These are phyloP conservation scores for Bos javanicus DNA, from an alignment of 2,113 vertebrate genomes.

Conservation along the genomic window DNA sequence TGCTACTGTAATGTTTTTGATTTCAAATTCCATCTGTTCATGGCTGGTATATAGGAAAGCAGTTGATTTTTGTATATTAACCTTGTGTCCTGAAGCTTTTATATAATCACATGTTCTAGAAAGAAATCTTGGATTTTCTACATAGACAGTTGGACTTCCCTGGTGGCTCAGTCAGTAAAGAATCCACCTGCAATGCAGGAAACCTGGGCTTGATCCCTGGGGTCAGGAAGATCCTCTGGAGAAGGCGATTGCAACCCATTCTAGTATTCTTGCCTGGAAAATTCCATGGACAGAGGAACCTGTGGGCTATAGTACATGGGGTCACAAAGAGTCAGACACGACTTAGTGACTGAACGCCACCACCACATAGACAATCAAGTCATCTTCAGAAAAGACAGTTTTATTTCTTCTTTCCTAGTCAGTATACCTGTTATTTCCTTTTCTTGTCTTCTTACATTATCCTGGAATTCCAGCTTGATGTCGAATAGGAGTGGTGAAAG, in stretches of 20 bases:
- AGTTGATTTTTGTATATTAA: background rate
- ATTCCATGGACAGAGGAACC: background rate
- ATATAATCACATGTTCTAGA: background rate
- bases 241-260: background rate
- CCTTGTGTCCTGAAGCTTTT: background rate
- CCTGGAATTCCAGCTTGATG: background rate
- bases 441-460: background rate
- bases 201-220: background rate
- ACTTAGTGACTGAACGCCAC: background rate
- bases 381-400: background rate
- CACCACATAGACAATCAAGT: background rate
- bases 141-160: background rate
- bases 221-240: background rate
- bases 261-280: background rate
- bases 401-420: background rate
- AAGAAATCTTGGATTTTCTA: background rate
- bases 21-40: background rate
- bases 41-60: background rate
- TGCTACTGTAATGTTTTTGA: background rate
- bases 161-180: background rate
- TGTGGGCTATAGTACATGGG: background rate
- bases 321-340: background rate
- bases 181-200: background rate
- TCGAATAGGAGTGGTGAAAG: background rate
- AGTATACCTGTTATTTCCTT: background rate